Evolutionary conservation across 2,113 vertebrate species (phyloP).

Genomic region (Loxodonta africana): DNA sequence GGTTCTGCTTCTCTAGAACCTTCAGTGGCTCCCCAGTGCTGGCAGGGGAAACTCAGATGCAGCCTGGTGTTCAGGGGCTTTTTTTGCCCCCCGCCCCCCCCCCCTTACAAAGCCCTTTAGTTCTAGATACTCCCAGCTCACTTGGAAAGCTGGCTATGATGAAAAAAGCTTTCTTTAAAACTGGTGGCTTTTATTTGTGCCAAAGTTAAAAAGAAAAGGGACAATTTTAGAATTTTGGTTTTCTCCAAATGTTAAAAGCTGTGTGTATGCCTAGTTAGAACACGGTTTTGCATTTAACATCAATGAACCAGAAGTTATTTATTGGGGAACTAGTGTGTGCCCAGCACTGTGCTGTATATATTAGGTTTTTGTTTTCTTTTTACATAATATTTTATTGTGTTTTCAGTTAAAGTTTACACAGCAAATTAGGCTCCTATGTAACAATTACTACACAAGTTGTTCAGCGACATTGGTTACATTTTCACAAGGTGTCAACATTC

Average conservation of each 20-base stretch:
- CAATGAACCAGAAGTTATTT: background rate
- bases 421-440: background rate
- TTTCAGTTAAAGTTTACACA: background rate
- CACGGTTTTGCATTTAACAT: background rate
- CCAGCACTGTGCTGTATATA: background rate
- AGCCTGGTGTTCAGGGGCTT: background rate
- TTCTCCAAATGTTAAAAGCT: background rate
- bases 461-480: background rate
- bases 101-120: background rate
- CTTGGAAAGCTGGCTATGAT: background rate
- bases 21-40: background rate
- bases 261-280: background rate
- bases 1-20: slow-evolving; percentile 11
- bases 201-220: background rate
- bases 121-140: background rate
- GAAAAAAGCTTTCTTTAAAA: background rate
- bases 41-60: background rate
- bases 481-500: background rate
- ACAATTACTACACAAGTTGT: background rate
- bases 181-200: background rate
- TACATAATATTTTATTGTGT: background rate
- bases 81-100: background rate
- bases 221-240: background rate
- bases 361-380: background rate
- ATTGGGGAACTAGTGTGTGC: background rate